Percentiles rank a stretch among this genome's conserved stretches.
phyloP scores from a whole-genome alignment of 2,113 vertebrate genomes.

The Myiagra hebetior region DNA sequence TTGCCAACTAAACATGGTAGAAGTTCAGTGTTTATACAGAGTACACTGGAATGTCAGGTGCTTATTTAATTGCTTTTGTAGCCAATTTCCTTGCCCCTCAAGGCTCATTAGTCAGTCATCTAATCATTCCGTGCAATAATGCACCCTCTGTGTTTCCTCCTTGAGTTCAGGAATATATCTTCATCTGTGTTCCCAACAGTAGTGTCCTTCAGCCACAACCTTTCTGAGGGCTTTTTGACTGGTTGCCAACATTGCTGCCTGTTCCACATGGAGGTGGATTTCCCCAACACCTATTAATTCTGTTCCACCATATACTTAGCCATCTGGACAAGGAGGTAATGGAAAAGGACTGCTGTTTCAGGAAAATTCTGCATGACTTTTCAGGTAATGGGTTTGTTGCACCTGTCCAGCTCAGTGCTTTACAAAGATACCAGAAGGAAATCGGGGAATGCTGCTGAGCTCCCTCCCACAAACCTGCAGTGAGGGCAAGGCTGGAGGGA shows the following conservation, averaged over 20 bases:
- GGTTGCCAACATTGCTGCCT: background rate
- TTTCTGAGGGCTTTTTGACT: slow-evolving; percentile 16
- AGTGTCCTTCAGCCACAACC: slow-evolving; percentile 52
- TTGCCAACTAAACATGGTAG: background rate
- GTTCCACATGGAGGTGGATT: background rate
- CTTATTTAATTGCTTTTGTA: slow-evolving; percentile 66
- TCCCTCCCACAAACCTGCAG: background rate
- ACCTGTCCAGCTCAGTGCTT: background rate
- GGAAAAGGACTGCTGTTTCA: background rate
- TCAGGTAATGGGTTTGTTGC: background rate
- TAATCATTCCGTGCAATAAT: slow-evolving; percentile 61
- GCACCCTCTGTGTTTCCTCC: slow-evolving; percentile 46
- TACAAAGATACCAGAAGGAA: background rate
- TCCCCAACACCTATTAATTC: slow-evolving; percentile 49
- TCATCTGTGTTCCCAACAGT: slow-evolving; percentile 1
- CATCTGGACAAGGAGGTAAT: slow-evolving; percentile 60
- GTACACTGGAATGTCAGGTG: slow-evolving; percentile 50
- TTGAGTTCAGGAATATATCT: slow-evolving; percentile 40
- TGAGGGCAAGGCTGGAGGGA: background rate
- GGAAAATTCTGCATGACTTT: background rate
- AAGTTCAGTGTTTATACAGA: slow-evolving; percentile 13
- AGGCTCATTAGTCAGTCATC: slow-evolving; percentile 72
- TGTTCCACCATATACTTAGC: slow-evolving; percentile 50
- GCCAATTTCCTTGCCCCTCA: slow-evolving; percentile 67
- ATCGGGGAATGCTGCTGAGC: background rate